Conservation (phyloP, 37 sponge, comb jelly and placozoan genomes). For the Chondrilla cf. caribensis region DNA sequence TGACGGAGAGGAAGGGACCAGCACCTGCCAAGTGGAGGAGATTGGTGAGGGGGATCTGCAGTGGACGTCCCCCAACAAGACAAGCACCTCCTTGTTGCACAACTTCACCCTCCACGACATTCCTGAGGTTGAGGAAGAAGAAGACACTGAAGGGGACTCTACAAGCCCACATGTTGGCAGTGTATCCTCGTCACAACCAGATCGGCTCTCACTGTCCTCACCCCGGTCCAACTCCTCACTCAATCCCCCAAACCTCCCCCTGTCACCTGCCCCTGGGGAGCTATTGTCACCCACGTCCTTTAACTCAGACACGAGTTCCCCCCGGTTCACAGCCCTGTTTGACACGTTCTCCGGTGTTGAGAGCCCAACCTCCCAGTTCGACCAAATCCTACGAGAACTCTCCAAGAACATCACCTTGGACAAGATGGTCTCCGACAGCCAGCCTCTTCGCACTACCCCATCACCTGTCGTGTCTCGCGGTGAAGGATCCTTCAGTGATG, state of each 20-base stretch:
- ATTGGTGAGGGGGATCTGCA: not conserved
- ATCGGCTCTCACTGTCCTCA: not conserved
- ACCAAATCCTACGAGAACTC: slow-evolving; percentile 1
- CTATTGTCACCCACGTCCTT: slow-evolving; percentile 7
- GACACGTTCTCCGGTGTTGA: not conserved
- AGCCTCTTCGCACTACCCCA: not conserved
- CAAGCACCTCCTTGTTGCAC: not conserved
- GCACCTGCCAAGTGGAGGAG: no score
- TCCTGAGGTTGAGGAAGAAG: not conserved
- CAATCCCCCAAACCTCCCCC: slow-evolving; percentile 17
- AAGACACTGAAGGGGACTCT: not conserved
- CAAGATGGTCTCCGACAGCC: not conserved
- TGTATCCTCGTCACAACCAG: not conserved
- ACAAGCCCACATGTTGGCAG: not conserved
- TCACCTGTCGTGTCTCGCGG: not conserved
- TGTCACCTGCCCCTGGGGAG: slow-evolving; percentile 31
- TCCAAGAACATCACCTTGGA: slow-evolving; percentile 10
- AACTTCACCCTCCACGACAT: slow-evolving; percentile 8
- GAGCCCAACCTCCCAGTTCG: not conserved
- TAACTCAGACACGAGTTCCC: not conserved
- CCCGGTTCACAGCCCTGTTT: not conserved
- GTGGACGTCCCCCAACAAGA: not conserved
- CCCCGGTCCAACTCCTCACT: not conserved
- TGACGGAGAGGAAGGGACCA: not conserved
- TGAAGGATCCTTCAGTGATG: not conserved